A percentile compares a stretch with the other conserved stretches of the same genome.
Conservation (phyloP, 2,113 vertebrate genomes). For the Cranoglanis bouderius region DNA sequence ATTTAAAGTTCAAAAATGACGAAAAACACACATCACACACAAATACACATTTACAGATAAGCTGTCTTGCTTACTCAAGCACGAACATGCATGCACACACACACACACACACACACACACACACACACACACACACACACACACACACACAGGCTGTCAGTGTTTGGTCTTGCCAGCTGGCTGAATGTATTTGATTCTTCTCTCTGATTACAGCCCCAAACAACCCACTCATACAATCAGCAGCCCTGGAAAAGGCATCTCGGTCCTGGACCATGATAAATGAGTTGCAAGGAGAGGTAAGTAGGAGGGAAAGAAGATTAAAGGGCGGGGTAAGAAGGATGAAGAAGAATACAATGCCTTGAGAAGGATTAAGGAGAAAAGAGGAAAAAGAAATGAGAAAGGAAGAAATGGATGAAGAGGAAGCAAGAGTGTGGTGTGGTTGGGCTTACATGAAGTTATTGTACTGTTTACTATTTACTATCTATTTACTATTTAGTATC, state of each 20-base stretch:
- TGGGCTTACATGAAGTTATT: not conserved
- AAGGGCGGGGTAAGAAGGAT: not conserved
- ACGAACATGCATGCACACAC: not conserved
- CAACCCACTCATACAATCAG: slow-evolving; percentile 1
- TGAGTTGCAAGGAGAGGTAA: not conserved
- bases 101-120: not conserved
- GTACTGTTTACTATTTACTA: not conserved
- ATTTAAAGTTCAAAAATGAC: not conserved
- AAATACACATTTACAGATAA: slow-evolving; percentile 27
- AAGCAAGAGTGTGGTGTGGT: slow-evolving; percentile 1
- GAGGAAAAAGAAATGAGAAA: not conserved
- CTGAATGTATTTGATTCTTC: slow-evolving; percentile 27
- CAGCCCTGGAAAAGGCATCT: not conserved
- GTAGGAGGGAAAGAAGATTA: slow-evolving; percentile 16
- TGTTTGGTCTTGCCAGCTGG: slow-evolving; percentile 27
- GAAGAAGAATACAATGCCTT: not conserved
- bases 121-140: not conserved
- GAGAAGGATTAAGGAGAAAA: not conserved
- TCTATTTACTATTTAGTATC: not conserved
- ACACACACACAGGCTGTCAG: not conserved
- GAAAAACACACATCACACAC: slow-evolving; percentile 4
- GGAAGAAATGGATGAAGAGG: not conserved
- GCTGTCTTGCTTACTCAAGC: not conserved
- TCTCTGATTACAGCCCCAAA: slow-evolving; percentile 32
- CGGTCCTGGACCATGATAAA: slow-evolving; percentile 8